Base-by-base conservation (phyloP, 2,888 invertebrate species). In the Portevinia maculata region DNA sequence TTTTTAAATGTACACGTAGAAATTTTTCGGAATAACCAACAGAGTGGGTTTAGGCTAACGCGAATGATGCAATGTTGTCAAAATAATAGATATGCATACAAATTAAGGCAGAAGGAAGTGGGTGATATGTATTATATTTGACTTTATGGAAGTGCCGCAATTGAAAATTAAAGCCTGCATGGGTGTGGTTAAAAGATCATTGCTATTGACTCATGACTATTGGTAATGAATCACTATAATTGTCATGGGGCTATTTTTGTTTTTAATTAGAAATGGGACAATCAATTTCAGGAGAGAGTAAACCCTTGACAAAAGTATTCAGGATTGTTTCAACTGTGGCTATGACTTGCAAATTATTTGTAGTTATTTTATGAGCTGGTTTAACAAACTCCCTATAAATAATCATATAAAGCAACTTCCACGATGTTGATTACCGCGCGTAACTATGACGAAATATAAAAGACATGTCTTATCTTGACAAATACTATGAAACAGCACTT, bases 11-110 rank as follows among this genome's bases (percentile, higher is more conserved):
- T 13, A 1, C 13, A 39, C 13, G n/a, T n/a, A n/a, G n/a, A n/a
- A 13, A 7, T 37, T 37, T 37, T 37, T 15, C 13, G 15, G 7
- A 39, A 15, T 13, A 37, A 55, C 32, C 21, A 55, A 55, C 32
- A 37, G 34, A 55, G 53, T 55, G 53, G 19, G 53, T 21, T 55
- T 34, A 6, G 19, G 32, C 19, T 11, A 34, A 34, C 32, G 17
- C 32, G 32, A 15, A 50, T 17, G 32, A 32, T 32, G 52, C 6
- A 11, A 17, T 37, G 21, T 9, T 19, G 13, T 21, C n/a, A 11
- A 37, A 53, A 53, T 19, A n/a, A 11, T 17, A 24, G 3, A 3
- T 24, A 17, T 1, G 19, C 2, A 8, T 30, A 50, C 9, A 50
- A 17, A 15, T 19, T 32, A 11, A 19, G 15, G n/a, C 28, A 24